Base-by-base conservation (phyloP, 2,113 vertebrate genomes). In the Crotalus horridus region DNA sequence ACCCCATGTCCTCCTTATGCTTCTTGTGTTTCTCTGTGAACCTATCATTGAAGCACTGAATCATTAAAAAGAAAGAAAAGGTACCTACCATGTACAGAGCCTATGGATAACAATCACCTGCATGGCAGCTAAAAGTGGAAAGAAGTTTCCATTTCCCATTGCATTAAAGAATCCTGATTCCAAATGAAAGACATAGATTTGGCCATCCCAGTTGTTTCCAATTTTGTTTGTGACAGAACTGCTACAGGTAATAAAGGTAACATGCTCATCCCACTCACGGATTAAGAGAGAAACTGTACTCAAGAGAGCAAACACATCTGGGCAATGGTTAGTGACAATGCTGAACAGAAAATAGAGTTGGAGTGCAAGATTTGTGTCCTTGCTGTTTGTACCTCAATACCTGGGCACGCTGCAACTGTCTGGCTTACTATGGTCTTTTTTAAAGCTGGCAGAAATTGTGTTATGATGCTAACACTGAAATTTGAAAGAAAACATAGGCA, bases 191-290 rank as follows among this genome's bases (percentile, higher is more conserved):
- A 51, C 93, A 85, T 92, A 69, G 20, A 51, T 91, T 10, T 23
- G 93, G 43, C 55, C 43, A 54, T 53, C 20, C n/a, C 15, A 24
- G 54, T 92, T 95, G 93, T n/a, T 94, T 43, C 56, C 21, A 92
- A 1, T 51, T 92, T n/a, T 94, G 0, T 64, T 94, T 92, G 58
- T 85, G n/a, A 39, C 3, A 11, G 91, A 43, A 87, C 39, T 58
- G 87, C 53, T 43, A 59, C 13, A 48, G 39, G 39, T 56, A 89
- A 85, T 92, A 43, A 46, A n/a, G 33, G 54, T 13, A 29, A 3
- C 15, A 10, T 33, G n/a, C 8, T 26, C 87, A 89, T 92, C 48
- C 53, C 24, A 55, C 39, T 55, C 69, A 89, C 12, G 59, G 53
- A 85, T 89, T 39, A 85, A 89, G 51, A 85, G 43, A 29, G n/a